Conservation (phyloP, 2,797 vertebrate genomes). For the Mormyrops boulengeri region DNA sequence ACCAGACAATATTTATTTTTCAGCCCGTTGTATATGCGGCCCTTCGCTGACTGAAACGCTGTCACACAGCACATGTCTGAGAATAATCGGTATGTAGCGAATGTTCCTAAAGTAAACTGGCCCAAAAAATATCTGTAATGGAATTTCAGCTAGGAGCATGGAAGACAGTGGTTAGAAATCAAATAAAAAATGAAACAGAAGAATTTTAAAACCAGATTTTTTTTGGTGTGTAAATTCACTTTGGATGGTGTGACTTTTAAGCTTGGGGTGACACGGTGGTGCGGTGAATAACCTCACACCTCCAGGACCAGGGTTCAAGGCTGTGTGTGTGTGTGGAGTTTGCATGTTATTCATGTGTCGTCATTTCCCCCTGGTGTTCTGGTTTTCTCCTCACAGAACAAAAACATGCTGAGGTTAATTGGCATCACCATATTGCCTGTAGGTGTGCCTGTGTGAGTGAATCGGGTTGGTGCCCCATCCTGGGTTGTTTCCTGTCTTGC, state of each 20-base stretch:
- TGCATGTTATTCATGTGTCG: background rate
- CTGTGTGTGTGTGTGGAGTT: background rate
- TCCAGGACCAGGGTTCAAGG: background rate
- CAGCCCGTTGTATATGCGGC: background rate
- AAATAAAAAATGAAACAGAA: constrained; percentile 21
- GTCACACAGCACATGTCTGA: background rate
- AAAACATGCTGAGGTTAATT: background rate
- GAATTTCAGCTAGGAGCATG: constrained; percentile 29
- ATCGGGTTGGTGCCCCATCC: background rate
- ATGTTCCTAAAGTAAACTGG: background rate
- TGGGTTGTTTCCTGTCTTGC: background rate
- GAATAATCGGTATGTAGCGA: background rate
- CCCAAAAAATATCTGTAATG: background rate
- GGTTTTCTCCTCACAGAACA: background rate
- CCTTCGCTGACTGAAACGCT: no score
- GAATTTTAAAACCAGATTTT: constrained; percentile 41
- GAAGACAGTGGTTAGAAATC: constrained; percentile 26
- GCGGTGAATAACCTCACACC: background rate
- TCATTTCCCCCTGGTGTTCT: background rate
- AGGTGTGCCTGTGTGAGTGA: background rate
- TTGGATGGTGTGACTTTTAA: constrained; percentile 47
- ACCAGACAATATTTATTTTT: background rate
- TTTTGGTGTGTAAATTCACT: constrained; percentile 40
- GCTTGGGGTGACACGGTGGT: background rate
- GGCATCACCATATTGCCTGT: background rate